Evolutionary conservation across 2,113 vertebrate species (phyloP), one percentile per base, ranked within the genome.

Genomic region (Cervus canadensis): DNA sequence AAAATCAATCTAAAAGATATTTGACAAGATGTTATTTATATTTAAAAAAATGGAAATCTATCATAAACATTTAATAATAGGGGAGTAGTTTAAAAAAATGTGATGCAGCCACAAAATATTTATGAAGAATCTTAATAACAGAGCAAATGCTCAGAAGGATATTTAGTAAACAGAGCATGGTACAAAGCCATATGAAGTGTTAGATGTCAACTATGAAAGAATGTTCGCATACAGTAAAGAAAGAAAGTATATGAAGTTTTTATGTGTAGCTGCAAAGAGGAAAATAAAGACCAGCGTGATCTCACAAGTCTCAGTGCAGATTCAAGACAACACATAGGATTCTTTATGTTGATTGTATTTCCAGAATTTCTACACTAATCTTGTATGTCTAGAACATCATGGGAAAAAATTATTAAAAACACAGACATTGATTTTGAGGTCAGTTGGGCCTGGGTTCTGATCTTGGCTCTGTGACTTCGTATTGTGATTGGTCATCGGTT

Each of bases 1-100:
- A 7, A 86, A 95, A 48, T 94, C 86, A 95, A 2, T 79, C 11
- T 48, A 81, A 84, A 97, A 90, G 25, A 52, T 88, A 28, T 82
- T 88, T 91, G 83, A 54, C 26, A 91, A 2, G 33, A 28, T 81
- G 11, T 64, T 90, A 94, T 76, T 92, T 88, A 89, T 88, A 52
- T 83, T 91, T 19, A 91, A 95, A 91, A 95, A 86, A 48, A 2
- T 74, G 54, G 59, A 94, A 96, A 78, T 71, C n/a, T 19, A 86
- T 4, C 60, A 52, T 94, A 76, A 91, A 45, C 95, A 96, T 79
- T 48, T 89, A 87, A 89, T 96, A 87, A 82, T 15, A 92, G 13
- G 7, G 17, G 6, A 67, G 17, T 93, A 48, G 5, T 90, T 97
- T 50, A 83, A 95, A 83, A 83, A 96, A 71, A 74, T 30, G n/a